Base-by-base conservation (phyloP, 2,797 vertebrate species). In the Eidolon dupreanum region DNA sequence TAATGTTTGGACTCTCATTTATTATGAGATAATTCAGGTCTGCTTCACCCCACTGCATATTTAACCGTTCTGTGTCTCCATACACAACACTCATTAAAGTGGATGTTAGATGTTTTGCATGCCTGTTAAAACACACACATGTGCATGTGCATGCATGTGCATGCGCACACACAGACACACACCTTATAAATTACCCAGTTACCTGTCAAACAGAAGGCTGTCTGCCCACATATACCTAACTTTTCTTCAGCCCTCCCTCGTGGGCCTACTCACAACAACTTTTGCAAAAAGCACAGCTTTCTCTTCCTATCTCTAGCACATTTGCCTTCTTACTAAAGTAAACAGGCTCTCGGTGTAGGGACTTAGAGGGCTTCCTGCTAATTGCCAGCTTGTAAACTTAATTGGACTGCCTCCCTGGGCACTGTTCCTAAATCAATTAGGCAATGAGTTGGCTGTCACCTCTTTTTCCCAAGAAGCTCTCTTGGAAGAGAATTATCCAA, bases 361-460 rank as follows among this genome's bases (percentile, higher is more conserved):
- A 99, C 99, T 99, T 99, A 98, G 98, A 98, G 99, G 98, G 98
- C 98, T 98, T 99, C 98, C 98, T 99, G 99, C 99, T 99, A 99
- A 99, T 99, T 99, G 99, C 99, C 98, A 99, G 99, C 99, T 99
- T 99, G 99, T 99, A 99, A 99, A 99, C 99, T 99, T 99, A 99
- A 99, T 99, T 99, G 99, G 99, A 98, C 98, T 98, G 98, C 98
- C 98, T 99, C 98, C 98, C 98, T 98, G 98, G 98, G 98, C 98
- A 98, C 98, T 55, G 96, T 98, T 98, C 98, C 99, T 99, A 99
- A 99, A 99, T 99, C 99, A 99, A 99, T 99, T 99, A 99, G 98
- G 98, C 98, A 98, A 97, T 97, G 98, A 99, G 98, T 99, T 98
- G 98, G 98, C 99, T 98, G 98, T 99, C 98, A 98, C 98, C 98